Evolutionary conservation across 2,888 invertebrate species (phyloP).

Genomic region (Cosmia pyralina): DNA sequence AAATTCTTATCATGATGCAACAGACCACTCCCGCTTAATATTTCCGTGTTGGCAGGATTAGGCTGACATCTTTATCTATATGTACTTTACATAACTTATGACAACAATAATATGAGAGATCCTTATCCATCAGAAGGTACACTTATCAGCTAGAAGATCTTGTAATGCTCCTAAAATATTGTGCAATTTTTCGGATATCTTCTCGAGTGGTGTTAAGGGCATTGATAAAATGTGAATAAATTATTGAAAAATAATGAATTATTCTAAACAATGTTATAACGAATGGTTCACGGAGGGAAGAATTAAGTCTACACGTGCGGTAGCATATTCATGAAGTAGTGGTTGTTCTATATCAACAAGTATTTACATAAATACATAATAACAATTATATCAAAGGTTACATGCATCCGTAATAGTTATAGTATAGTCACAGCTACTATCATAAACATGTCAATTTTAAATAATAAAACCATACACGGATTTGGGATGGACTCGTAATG

Average conservation of each 20-base stretch:
- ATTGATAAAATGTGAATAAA: neutral
- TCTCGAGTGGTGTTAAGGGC: neutral
- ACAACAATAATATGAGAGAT: slow-evolving; percentile 11
- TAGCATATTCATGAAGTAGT: neutral
- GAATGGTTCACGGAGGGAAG: neutral
- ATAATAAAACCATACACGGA: neutral
- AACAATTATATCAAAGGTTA: slow-evolving; percentile 21
- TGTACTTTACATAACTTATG: slow-evolving; percentile 22
- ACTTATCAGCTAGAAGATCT: slow-evolving; percentile 1
- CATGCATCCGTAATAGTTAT: slow-evolving; percentile 1
- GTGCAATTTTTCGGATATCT: neutral
- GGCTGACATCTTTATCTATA: neutral
- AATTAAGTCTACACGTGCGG: neutral
- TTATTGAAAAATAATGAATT: neutral
- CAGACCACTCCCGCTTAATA: neutral
- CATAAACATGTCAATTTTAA: slow-evolving; percentile 1
- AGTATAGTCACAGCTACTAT: neutral
- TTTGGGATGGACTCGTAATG: neutral
- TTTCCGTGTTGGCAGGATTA: slow-evolving; percentile 9
- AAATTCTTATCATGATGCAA: neutral
- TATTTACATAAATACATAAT: slow-evolving; percentile 19
- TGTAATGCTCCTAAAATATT: neutral
- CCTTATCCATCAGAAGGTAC: neutral
- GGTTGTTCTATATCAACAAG: neutral
- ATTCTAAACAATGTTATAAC: no score